Evolutionary conservation across 2,888 invertebrate species (phyloP).

Genomic region (Myopa tessellatipennis): DNA sequence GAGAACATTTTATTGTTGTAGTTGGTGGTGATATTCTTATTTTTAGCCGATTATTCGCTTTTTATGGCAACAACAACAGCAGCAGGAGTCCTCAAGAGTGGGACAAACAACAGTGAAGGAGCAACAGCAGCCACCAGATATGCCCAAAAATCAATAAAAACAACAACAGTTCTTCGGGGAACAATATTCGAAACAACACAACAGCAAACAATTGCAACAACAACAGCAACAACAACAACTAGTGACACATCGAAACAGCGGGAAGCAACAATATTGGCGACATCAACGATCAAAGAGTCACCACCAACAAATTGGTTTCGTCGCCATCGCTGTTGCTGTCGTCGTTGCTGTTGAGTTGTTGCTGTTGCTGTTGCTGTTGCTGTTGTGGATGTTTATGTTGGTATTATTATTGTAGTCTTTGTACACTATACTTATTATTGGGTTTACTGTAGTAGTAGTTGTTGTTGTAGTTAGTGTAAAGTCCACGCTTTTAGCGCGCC

Average conservation of each 20-base stretch:
- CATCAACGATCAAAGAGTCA: conserved; percentile 8
- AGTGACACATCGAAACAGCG: not conserved
- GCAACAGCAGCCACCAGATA: no score
- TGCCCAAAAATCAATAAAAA: no score
- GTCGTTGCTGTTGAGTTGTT: not conserved
- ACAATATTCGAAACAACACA: not conserved
- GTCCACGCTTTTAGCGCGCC: not conserved
- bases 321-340: not conserved
- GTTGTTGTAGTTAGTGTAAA: not conserved
- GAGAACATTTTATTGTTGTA: no score
- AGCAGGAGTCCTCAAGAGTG: no score
- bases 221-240: not conserved
- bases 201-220: not conserved
- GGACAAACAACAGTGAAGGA: no score
- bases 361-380: not conserved
- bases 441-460: not conserved
- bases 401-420: not conserved
- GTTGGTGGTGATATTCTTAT: no score
- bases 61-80: no score
- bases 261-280: conserved; percentile 18
- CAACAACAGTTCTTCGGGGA: no score
- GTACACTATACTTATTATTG: not conserved
- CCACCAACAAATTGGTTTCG: not conserved
- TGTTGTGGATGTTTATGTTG: no score
- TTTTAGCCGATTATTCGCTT: no score